Base-by-base conservation (phyloP, 2,797 vertebrate genomes). In the Peromyscus attwateri region DNA sequence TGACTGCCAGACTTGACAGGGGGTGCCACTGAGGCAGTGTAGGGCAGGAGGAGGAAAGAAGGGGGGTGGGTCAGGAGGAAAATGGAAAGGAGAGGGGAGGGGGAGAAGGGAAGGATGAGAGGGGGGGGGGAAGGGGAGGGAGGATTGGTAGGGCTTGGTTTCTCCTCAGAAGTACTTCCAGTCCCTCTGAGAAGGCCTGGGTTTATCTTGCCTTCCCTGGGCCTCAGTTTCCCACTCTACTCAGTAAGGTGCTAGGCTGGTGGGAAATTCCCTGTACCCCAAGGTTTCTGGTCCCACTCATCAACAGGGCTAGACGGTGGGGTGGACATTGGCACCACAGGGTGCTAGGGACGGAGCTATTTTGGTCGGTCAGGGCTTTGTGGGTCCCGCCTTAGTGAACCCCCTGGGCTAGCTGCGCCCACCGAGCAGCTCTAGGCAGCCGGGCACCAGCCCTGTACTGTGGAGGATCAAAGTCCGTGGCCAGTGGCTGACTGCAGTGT, bases 281-380 rank as follows among this genome's bases (percentile, higher is more conserved):
- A 5, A 66, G 62, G 77, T 52, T 62, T 79, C 17, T 0, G 1
- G 55, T 40, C 57, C 49, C 1, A 0, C 5, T 55, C 82, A 23
- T 60, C 71, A 0, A 8, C 40, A 40, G 57, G 87, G 19, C 43
- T 64, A 80, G 79, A 46, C 29, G 89, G 64, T 10, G 2, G 79
- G 60, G n/a, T 19, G 64, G 70, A 37, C 2, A 2, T 6, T 6
- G 77, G n/a, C 68, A 16, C 68, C 13, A 11, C 1, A 4, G 87
- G 79, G 43, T 6, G 29, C 62, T 12, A 6, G 91, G 87, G 88
- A 57, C 92, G 83, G 75, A 89, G 92, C 97, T 97, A 93, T 96
- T 95, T 93, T 31, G 34, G 76, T 71, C 49, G 3, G 71, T 19
- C 66, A 77, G 37, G 40, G 81, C 77, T 95, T 66, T 94, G 76